phyloP scores from a whole-genome alignment of 2,113 vertebrate species.

The Tachysurus vachellii region DNA sequence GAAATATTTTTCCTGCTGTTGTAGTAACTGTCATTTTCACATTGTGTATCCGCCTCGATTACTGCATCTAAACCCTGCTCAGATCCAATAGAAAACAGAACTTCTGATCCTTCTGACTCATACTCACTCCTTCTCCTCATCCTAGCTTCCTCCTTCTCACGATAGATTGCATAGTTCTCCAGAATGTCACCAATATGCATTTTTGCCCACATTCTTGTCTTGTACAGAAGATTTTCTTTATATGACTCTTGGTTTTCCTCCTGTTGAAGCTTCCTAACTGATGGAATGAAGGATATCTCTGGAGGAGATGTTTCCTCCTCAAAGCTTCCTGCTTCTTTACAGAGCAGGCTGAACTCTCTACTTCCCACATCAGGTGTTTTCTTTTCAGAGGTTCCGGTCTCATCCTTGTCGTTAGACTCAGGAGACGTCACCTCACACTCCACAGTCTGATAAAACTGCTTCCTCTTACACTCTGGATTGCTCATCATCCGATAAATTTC shows the following conservation, averaged over 20 bases:
- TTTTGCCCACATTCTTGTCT: slow-evolving; percentile 76
- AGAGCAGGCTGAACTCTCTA: slow-evolving; percentile 66
- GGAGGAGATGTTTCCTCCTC: slow-evolving; percentile 70
- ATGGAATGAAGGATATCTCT: slow-evolving; percentile 73
- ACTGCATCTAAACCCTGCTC: slow-evolving; percentile 80
- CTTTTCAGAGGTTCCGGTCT: slow-evolving; percentile 67
- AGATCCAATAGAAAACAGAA: slow-evolving; percentile 79
- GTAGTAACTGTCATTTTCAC: slow-evolving; percentile 67
- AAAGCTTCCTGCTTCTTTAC: slow-evolving; percentile 67
- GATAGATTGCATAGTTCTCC: slow-evolving; percentile 71
- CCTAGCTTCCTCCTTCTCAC: slow-evolving; percentile 59
- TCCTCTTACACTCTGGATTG: slow-evolving; percentile 63
- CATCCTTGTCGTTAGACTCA: slow-evolving; percentile 71
- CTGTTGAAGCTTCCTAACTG: slow-evolving; percentile 59
- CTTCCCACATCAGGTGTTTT: slow-evolving; percentile 65
- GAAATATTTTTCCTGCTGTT: slow-evolving; percentile 53
- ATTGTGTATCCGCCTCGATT: slow-evolving; percentile 61
- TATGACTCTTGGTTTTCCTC: slow-evolving; percentile 21
- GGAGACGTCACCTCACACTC: slow-evolving; percentile 68
- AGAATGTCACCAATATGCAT: slow-evolving; percentile 66
- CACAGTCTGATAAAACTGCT: slow-evolving; percentile 68
- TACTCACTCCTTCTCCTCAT: slow-evolving; percentile 69
- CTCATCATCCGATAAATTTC: slow-evolving; percentile 69
- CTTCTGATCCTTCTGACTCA: slow-evolving; percentile 82
- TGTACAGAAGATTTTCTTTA: slow-evolving; percentile 81